A percentile compares a stretch with the other conserved stretches of the same genome.
These are phyloP conservation scores for Oncorhynchus masou DNA, from an alignment of 2,113 vertebrate species.

Conservation along the genomic window DNA sequence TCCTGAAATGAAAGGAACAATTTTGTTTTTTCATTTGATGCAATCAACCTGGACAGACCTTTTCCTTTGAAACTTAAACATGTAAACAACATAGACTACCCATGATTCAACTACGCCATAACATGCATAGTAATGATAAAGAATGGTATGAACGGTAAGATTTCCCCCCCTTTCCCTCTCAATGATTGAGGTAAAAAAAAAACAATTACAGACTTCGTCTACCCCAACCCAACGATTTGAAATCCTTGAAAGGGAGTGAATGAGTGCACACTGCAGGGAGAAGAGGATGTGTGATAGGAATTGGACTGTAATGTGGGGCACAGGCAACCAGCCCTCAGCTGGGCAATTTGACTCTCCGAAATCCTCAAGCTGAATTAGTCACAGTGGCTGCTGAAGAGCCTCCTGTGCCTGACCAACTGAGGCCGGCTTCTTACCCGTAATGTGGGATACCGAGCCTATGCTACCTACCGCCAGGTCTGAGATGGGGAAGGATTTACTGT, in stretches of 20 bases:
- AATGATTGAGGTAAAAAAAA: no score
- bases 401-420: neutral
- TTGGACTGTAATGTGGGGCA: neutral
- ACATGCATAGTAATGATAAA: neutral
- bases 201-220: no score
- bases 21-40: neutral
- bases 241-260: no score
- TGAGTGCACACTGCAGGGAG: no score
- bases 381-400: neutral
- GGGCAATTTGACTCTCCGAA: neutral
- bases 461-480: neutral
- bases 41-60: neutral
- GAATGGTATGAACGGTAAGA: no score
- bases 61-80: neutral
- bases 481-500: neutral
- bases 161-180: no score
- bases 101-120: neutral
- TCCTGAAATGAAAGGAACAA: neutral
- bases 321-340: neutral
- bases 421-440: neutral
- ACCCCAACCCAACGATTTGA: no score
- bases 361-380: neutral
- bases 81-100: neutral
- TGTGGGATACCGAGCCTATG: neutral
- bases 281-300: neutral